These are phyloP conservation scores for Brienomyrus brachyistius DNA, from an alignment of 2,113 vertebrate genomes.

Conservation along the genomic window DNA sequence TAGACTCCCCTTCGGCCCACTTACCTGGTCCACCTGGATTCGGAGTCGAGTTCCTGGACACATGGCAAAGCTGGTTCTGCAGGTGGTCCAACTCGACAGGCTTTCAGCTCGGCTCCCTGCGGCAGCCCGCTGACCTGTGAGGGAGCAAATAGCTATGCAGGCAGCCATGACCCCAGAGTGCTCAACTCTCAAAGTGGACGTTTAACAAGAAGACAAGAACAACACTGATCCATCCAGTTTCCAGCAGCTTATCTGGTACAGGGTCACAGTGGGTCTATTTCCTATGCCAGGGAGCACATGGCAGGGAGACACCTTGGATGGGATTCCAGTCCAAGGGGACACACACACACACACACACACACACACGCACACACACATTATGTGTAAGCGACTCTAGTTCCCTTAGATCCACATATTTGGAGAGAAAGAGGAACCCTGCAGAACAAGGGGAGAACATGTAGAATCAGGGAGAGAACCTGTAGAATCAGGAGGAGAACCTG, in stretches of 20 bases:
- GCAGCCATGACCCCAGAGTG: background rate
- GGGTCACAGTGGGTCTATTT: background rate
- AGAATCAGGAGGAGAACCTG: no score
- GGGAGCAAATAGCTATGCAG: background rate
- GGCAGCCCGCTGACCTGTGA: conserved; percentile 43
- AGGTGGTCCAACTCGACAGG: conserved; percentile 24
- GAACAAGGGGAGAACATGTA: no score
- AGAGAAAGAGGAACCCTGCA: background rate
- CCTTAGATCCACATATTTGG: background rate
- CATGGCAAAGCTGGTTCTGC: conserved; percentile 25
- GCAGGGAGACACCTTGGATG: background rate
- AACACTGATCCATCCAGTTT: background rate
- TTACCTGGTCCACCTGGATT: conserved; percentile 51
- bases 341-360: background rate
- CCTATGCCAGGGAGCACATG: background rate
- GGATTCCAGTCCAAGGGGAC: background rate
- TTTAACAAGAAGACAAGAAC: background rate
- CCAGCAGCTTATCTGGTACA: background rate
- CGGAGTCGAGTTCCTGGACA: conserved; percentile 29
- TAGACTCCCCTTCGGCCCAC: background rate
- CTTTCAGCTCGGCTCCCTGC: conserved; percentile 39
- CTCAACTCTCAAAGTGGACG: background rate
- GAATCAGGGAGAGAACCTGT: background rate
- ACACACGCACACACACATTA: background rate
- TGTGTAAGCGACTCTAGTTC: background rate